Base-by-base conservation (phyloP, 1,140 invertebrate species). In the Tetramorium alpestre region DNA sequence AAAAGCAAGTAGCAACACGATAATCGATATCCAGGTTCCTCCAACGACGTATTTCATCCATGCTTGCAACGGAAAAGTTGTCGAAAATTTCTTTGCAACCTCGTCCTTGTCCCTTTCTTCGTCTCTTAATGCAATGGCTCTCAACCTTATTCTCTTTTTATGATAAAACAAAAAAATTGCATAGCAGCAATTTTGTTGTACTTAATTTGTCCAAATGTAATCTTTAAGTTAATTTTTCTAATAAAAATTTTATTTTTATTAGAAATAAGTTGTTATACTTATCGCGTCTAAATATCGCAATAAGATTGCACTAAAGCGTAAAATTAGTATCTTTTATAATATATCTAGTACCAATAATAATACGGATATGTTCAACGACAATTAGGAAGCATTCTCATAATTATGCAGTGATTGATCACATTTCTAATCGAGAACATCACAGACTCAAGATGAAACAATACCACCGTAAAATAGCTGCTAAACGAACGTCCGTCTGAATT, bases 91-190 rank as follows among this genome's bases (percentile, higher is more conserved):
- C 10, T 41, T 47, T 33, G 44, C 16, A 54, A 69, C 8, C 25
- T 82, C 25, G 41, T 82, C 80, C 54, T 82, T 82, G 67, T 82
- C 67, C 54, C 80, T 82, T 82, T 33, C 41, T 82, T 60, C 25
- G 25, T 82, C 3, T 82, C 25, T 72, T 58, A 38, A 6, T 44
- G 64, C 41, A 73, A 82, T 82, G 78, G 78, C 38, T 82, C 80
- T 73, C 67, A 73, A 82, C 54, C 18, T 58, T n/a, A 1, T 10
- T 28, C 38, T 56, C 25, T 60, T 25, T 0, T 65, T 7, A n/a
- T 11, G 41, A 47, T 28, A 25, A 47, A 47, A 16, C 18, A 44
- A 81, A 41, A 41, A 81, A 41, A 38, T 60, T 18, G 22, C 5
- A 3, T 7, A 58, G 10, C 28, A 10, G 10, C 28, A 10, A 41